Evolutionary conservation across 1,140 invertebrate genomes (phyloP), one percentile per base, ranked within the genome.

Genomic region (Asobara japonica): DNA sequence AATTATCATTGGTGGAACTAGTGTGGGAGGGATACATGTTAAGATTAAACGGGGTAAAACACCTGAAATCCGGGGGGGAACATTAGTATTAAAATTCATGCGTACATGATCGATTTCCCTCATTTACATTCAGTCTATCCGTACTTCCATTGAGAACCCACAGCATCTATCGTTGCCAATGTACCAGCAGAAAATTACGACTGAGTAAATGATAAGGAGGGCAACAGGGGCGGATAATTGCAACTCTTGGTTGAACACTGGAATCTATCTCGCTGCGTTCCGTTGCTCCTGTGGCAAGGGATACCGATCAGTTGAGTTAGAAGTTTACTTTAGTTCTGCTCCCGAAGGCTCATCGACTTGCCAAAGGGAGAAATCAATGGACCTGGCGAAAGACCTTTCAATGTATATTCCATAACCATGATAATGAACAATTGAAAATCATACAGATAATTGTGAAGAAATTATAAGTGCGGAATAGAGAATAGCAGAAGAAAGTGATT

Each of bases 201-300:
- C 51, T 56, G 62, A 71, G 69, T 71, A 71, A 71, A 71, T 71
- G 69, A 71, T 65, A 71, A 71, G 60, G 61, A 71, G 62, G 69
- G 27, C 69, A 71, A 71, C 69, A 71, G 62, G 62, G 69, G 69
- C 62, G 62, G 61, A 65, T 71, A 71, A 71, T 71, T 71, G 45
- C 62, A 60, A 51, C 25, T 16, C 36, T 62, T 30, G 2, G 62
- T 27, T 41, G 64, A 30, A 18, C 56, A 31, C 18, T 33, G 30
- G 16, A 22, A 68, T 62, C 33, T 48, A 1, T 41, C 71, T 79
- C 79, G 76, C 80, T 83, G 65, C 78, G 74, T 76, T 72, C 78
- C 76, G 80, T 83, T 82, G 79, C 81, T 70, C 31, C 27, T 62
- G 51, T 22, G 73, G 79, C 77, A 83, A 82, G 74, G 67, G 80